A percentile compares a stretch with the other conserved stretches of the same genome.
These are phyloP conservation scores for Poecilia picta DNA, from an alignment of 2,797 vertebrate species.

Conservation along the genomic window DNA sequence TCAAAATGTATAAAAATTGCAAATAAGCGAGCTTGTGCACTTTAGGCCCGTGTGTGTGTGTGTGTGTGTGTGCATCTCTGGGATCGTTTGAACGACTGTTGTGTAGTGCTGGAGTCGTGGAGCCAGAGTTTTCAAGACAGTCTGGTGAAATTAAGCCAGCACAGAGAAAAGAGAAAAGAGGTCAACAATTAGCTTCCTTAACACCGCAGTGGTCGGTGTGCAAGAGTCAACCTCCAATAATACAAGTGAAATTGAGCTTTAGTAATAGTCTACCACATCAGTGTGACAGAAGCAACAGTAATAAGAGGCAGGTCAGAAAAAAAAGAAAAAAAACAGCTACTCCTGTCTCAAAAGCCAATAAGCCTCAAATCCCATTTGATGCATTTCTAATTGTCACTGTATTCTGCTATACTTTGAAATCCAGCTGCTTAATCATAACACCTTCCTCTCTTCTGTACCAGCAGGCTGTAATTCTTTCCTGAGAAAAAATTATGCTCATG, in stretches of 20 bases:
- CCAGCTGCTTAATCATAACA: background rate
- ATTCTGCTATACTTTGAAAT: slow-evolving; percentile 27
- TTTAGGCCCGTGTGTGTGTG: background rate
- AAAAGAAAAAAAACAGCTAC: background rate
- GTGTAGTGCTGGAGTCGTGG: slow-evolving; percentile 6
- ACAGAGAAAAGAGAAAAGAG: slow-evolving; percentile 5
- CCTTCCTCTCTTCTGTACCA: slow-evolving; percentile 11
- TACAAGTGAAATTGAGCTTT: slow-evolving; percentile 50
- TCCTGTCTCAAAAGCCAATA: slow-evolving; percentile 3
- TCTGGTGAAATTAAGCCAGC: slow-evolving; percentile 66
- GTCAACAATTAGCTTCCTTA: slow-evolving; percentile 30
- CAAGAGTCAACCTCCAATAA: slow-evolving; percentile 55
- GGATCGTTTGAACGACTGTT: slow-evolving; percentile 2
- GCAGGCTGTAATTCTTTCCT: slow-evolving; percentile 34
- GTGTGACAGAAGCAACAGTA: slow-evolving; percentile 40
- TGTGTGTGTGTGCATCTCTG: background rate
- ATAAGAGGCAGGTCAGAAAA: slow-evolving; percentile 26
- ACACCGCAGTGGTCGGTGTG: slow-evolving; percentile 14
- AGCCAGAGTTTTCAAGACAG: slow-evolving; percentile 45
- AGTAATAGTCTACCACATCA: slow-evolving; percentile 33
- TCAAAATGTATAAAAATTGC: slow-evolving; percentile 46
- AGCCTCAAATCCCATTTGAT: slow-evolving; percentile 6
- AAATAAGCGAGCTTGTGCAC: slow-evolving; percentile 16
- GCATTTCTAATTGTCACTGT: background rate
- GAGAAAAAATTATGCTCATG: slow-evolving; percentile 32